Evolutionary conservation across 1,140 invertebrate species (phyloP).

Genomic region (Orius insidiosus): DNA sequence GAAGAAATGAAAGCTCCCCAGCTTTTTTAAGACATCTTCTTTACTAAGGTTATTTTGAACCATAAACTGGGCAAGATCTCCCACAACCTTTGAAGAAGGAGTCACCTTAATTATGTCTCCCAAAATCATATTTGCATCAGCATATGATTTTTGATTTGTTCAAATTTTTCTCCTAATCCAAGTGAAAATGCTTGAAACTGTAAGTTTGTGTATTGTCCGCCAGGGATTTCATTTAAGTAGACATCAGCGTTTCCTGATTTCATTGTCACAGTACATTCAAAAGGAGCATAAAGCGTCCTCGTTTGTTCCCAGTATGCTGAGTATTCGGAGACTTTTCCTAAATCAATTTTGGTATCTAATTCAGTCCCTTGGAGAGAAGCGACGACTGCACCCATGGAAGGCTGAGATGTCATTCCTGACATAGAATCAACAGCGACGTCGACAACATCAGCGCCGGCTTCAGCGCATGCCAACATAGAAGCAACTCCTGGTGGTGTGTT

Average conservation of each 20-base stretch:
- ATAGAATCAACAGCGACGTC: constrained; percentile 98
- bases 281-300: constrained; percentile 89
- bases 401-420: constrained; percentile 96
- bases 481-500: constrained; percentile 95
- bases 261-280: constrained; percentile 96
- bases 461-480: constrained; percentile 80
- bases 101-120: constrained; percentile 98
- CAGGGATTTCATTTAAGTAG: constrained; percentile 94
- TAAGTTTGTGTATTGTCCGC: constrained; percentile 98
- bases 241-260: constrained; percentile 99
- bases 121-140: constrained; percentile 84
- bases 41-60: constrained; percentile 90
- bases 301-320: constrained; percentile 99
- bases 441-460: constrained; percentile 92
- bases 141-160: constrained; percentile 91
- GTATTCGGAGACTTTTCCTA: constrained; percentile 77
- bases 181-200: constrained; percentile 98
- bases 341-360: constrained; percentile 49
- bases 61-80: constrained; percentile 99
- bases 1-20: constrained; percentile 94
- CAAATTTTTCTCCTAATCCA: constrained; percentile 94
- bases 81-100: constrained; percentile 96
- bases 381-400: constrained; percentile 95
- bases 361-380: constrained; percentile 54
- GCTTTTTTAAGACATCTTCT: constrained; percentile 68